Percentiles rank a stretch among this genome's conserved stretches.
Evolutionary conservation across 2,113 vertebrate genomes (phyloP).

Genomic region (Tachysurus fulvidraco): DNA sequence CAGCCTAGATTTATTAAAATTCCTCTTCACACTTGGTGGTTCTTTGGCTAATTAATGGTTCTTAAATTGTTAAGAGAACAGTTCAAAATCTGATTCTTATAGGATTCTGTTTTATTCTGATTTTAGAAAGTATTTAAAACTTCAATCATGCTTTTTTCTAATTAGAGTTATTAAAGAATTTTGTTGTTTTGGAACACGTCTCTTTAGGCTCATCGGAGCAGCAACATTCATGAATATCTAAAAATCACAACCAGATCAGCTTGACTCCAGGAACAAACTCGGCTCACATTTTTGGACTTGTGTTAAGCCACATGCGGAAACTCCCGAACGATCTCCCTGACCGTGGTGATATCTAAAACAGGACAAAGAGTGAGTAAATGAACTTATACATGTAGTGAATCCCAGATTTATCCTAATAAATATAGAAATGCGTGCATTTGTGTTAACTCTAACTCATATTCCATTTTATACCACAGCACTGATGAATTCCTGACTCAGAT

Average conservation of each 20-base stretch:
- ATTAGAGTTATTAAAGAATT: not conserved
- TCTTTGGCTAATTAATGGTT: not conserved
- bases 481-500: not conserved
- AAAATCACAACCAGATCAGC: not conserved
- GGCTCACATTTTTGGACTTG: slow-evolving; percentile 76
- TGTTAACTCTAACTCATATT: not conserved
- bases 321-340: slow-evolving; percentile 76
- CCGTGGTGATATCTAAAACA: slow-evolving; percentile 75
- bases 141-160: not conserved
- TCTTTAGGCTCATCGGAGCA: not conserved
- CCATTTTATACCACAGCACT: not conserved
- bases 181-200: not conserved
- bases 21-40: not conserved
- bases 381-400: not conserved
- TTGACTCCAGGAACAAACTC: slow-evolving; percentile 55
- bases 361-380: slow-evolving; percentile 48
- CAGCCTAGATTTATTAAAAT: not conserved
- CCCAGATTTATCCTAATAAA: not conserved
- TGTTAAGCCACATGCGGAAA: slow-evolving; percentile 81
- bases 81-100: not conserved
- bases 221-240: not conserved
- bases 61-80: not conserved
- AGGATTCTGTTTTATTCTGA: not conserved
- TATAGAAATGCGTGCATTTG: not conserved
- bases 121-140: not conserved